Evolutionary conservation across 2,113 vertebrate genomes (phyloP).

Genomic region (Tetrax tetrax): DNA sequence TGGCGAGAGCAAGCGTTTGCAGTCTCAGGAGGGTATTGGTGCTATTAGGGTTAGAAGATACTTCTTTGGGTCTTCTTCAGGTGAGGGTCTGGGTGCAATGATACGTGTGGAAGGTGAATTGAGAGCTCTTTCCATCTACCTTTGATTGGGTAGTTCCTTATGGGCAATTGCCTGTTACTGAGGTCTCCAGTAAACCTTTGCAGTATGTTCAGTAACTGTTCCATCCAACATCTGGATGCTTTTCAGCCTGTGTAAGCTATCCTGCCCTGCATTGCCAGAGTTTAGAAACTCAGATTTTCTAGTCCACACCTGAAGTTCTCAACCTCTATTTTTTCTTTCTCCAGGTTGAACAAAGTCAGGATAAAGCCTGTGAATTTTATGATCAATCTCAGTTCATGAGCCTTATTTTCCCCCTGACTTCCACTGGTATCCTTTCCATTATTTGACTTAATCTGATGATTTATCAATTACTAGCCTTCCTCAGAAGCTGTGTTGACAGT

Average conservation of each 20-base stretch:
- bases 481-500: neutral
- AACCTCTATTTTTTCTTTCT: neutral
- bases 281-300: neutral
- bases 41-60: neutral
- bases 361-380: neutral
- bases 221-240: neutral
- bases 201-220: fast-evolving
- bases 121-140: neutral
- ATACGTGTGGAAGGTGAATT: neutral
- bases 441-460: neutral
- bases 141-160: neutral
- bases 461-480: neutral
- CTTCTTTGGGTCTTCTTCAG: neutral
- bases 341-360: neutral
- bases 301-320: neutral
- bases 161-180: neutral
- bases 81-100: neutral
- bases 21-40: fast-evolving
- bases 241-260: neutral
- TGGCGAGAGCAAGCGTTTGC: neutral
- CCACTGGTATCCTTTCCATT: neutral
- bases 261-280: fast-evolving
- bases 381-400: neutral
- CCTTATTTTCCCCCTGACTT: neutral
- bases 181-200: neutral